Evolutionary conservation across 2,113 vertebrate genomes (phyloP).

Genomic region (Gorsachius goisagi): DNA sequence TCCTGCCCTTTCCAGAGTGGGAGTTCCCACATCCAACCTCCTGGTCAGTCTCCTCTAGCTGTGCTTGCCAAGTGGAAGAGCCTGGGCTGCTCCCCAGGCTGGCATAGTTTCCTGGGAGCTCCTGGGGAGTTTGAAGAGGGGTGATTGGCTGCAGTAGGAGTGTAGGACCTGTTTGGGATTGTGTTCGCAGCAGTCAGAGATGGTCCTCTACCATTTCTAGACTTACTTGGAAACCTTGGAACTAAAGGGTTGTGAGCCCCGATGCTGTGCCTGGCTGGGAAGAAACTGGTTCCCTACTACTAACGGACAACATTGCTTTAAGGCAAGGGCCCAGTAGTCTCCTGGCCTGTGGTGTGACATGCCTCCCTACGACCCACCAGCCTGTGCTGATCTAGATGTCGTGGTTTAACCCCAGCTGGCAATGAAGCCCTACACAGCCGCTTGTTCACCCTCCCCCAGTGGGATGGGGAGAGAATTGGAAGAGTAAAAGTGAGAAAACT

Average conservation of each 20-base stretch:
- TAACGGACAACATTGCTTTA: background rate
- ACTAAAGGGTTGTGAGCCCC: fast-evolving
- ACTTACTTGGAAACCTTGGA: background rate
- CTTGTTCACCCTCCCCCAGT: background rate
- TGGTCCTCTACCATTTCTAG: background rate
- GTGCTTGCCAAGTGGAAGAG: background rate
- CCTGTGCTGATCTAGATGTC: background rate
- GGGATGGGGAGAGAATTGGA: background rate
- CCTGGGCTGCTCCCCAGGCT: background rate
- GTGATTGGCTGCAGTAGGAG: background rate
- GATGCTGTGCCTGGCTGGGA: background rate
- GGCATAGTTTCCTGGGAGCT: background rate
- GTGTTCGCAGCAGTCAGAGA: background rate
- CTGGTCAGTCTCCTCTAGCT: background rate
- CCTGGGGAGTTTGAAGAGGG: background rate
- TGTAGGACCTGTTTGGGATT: background rate
- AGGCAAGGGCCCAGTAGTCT: background rate
- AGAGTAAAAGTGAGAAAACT: background rate
- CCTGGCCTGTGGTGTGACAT: background rate
- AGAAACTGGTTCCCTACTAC: background rate
- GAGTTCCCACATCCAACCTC: background rate
- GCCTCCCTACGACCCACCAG: background rate
- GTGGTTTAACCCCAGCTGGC: background rate
- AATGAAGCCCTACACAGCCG: background rate
- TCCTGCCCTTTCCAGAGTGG: background rate